A percentile compares a stretch with the other conserved stretches of the same genome.
phyloP scores from a whole-genome alignment of 2,113 vertebrate species.

The Zapus hudsonius region DNA sequence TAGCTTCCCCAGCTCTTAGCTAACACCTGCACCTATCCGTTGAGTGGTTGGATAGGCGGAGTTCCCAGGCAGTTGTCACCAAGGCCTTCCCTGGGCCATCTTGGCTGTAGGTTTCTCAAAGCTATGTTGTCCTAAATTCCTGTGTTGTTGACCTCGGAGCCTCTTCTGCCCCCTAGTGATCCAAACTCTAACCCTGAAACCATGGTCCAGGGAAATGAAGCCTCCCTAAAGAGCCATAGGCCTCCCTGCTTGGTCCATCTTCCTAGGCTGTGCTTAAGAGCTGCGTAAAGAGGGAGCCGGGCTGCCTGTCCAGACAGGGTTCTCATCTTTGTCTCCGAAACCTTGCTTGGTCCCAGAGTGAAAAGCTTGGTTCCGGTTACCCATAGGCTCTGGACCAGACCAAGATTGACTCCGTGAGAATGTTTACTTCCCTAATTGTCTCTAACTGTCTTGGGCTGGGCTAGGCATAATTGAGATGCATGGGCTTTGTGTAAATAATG shows the following conservation, averaged over 20 bases:
- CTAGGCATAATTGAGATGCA: conserved; percentile 87
- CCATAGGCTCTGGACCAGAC: conserved; percentile 28
- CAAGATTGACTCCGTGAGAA: conserved; percentile 45
- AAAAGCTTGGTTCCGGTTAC: conserved; percentile 17
- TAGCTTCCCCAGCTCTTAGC: background rate
- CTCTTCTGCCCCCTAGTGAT: background rate
- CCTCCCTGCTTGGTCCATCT: background rate
- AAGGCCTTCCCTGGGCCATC: background rate
- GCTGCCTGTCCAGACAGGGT: background rate
- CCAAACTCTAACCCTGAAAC: background rate
- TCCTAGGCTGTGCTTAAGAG: background rate
- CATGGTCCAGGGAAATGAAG: background rate
- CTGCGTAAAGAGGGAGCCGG: background rate
- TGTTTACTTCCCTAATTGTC: conserved; percentile 62
- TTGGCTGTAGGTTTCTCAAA: background rate
- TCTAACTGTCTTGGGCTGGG: conserved; percentile 64
- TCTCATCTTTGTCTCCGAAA: conserved; percentile 39
- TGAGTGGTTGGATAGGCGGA: background rate
- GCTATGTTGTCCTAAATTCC: background rate
- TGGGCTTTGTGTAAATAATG: conserved; percentile 89
- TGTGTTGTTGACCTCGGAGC: background rate
- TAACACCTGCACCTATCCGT: background rate
- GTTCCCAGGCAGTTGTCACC: background rate
- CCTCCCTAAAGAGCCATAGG: background rate
- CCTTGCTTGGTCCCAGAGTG: background rate